Evolutionary conservation across 2,888 invertebrate species (phyloP), one percentile per base, ranked within the genome.

Genomic region (Galerucella pusilla): DNA sequence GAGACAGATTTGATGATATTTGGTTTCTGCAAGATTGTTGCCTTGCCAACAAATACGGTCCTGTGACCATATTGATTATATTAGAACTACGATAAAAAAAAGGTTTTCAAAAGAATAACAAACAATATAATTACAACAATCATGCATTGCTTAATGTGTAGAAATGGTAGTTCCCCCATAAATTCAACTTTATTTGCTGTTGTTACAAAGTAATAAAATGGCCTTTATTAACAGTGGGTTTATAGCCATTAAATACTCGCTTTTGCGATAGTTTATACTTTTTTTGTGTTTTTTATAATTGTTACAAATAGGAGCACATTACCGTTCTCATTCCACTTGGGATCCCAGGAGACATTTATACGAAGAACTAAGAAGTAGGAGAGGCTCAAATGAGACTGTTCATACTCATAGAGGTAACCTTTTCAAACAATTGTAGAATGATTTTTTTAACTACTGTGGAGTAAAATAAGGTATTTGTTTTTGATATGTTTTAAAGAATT

Each of bases 281-380:
- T 77, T 69, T 72, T 76, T 71, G 57, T 68, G 59, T 72, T 76
- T 68, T 79, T 77, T 73, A 68, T 80, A 75, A 73, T 75, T 79
- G 75, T 80, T 65, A 78, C 76, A 77, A 81, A 81, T 87, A 88
- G 87, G 87, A 85, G 85, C 86, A 82, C 88, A 88, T 86, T 88
- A 88, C 85, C 88, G 88, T 81, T 85, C 87, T 87, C 92, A 92
- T 89, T 93, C 95, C 72, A 96, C 96, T 86, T 96, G 96, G 96
- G 96, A 96, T 89, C 96, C 96, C 81, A 91, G 95, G 80, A 91
- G 96, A 74, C 94, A 96, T 87, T 94, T 96, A 90, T 96, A 96
- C 89, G 96, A 96, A 90, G 95, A 96, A 88, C 91, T 96, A 87
- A 93, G 93, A 85, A 91, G 94, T 83, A 90, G 91, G 85, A 90